These are phyloP conservation scores for Ichneumon xanthorius DNA, from an alignment of 2,888 invertebrate species.

Conservation along the genomic window DNA sequence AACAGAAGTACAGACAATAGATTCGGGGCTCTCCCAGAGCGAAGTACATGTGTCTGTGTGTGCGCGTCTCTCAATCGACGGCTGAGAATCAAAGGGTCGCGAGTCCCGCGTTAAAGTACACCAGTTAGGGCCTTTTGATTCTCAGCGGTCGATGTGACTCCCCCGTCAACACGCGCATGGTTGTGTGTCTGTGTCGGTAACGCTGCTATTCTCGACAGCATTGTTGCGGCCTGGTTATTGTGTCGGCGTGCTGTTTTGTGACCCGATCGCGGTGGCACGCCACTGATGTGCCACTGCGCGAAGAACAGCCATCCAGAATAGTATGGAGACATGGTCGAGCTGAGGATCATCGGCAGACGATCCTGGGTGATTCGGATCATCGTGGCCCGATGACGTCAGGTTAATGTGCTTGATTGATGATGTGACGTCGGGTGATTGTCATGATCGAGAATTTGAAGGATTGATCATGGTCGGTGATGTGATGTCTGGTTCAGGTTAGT, in stretches of 20 bases:
- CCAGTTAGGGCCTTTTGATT: no score
- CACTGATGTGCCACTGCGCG: conserved; percentile 45
- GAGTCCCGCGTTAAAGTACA: no score
- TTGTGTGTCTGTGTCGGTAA: conserved; percentile 50
- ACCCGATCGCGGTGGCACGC: conserved; percentile 80
- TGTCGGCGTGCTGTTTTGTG: conserved; percentile 81
- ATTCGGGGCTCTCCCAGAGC: conserved; percentile 71
- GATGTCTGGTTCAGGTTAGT: no score
- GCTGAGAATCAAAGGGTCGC: no score
- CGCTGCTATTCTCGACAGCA: conserved; percentile 67
- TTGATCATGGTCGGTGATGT: no score
- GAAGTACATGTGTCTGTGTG: background rate
- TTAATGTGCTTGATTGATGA: background rate
- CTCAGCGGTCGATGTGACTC: background rate
- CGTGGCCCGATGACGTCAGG: background rate
- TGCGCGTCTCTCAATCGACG: conserved; percentile 22
- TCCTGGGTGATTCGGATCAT: background rate
- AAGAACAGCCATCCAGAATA: conserved; percentile 7
- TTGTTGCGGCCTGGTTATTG: conserved; percentile 82
- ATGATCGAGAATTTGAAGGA: no score
- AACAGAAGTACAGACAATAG: conserved; percentile 82
- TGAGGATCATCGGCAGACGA: background rate
- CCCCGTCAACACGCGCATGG: conserved; percentile 14
- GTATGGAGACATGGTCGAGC: background rate
- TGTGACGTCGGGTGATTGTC: no score